Evolutionary conservation across 1,140 invertebrate genomes (phyloP), one percentile per base, ranked within the genome.

Genomic region (Ips nitidus): DNA sequence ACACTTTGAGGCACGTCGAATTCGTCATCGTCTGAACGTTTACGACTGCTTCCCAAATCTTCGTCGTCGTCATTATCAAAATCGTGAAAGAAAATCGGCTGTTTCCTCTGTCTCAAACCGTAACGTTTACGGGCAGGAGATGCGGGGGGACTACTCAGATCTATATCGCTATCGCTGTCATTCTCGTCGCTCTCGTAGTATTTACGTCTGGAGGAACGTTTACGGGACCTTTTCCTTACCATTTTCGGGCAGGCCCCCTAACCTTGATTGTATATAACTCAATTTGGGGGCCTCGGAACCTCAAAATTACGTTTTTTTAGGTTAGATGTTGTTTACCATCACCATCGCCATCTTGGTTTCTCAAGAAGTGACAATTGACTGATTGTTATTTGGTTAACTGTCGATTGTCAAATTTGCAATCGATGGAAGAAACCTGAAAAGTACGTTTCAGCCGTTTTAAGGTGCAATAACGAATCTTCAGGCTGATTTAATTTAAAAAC

Each of bases 51-150:
- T n/a, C 45, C 43, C 53, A 70, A 61, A 37, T 71, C 69, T n/a
- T 73, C 74, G 8, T 75, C 72, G 2, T 73, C 71, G 4, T 75
- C 75, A 59, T 74, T 73, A 61, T 76, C 72, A 56, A 72, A 74
- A 58, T 75, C 75, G 37, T 68, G 52, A 45, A 58, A 71, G 60
- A 76, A 75, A 55, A 66, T 59, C 40, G 69, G 62, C 43, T 66
- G 70, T 59, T 71, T 73, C 22, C 75, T 69, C 64, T 76, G 70
- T 58, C 75, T 66, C 3, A 76, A 52, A 41, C 74, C 73, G 55
- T 76, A 76, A 40, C 73, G 64, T 62, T 76, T 76, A 4, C 72
- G 72, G 52, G 72, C 66, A 4, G 74, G 69, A 42, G 65, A 52
- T 8, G 64, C 60, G 5, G 52, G 38, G 1, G 63, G 45, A 38